Evolutionary conservation across 2,888 invertebrate genomes (phyloP), one percentile per base, ranked within the genome.

Genomic region (Polyommatus icarus): DNA sequence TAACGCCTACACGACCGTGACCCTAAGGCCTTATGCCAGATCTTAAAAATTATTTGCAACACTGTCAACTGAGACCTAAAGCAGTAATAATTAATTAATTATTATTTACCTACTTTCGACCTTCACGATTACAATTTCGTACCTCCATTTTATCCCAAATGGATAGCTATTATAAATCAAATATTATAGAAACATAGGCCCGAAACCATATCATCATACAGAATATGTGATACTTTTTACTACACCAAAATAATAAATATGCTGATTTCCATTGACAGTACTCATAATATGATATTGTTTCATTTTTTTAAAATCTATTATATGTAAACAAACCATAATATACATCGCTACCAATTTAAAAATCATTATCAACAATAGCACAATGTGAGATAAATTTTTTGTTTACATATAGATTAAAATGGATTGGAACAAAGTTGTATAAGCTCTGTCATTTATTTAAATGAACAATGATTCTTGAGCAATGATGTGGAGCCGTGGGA

Each of bases 401-500:
- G 46, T 59, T 20, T 59, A 20, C 18, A 46, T 54, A 18, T 54
- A 54, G 54, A 54, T 54, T 54, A 54, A 54, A 54, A 54, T 54
- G 54, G 18, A 54, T 59, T 6, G 5, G 8, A 59, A 20, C 59
- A 7, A 20, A 59, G 59, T 20, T 59, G 59, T 59, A 1, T 1
- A 54, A 1, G 54, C 15, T 59, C 59, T 59, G 7, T 15, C 20
- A 20, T 59, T 29, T 67, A 67, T 67, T 67, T 29, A 67, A 29
- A 67, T 67, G 67, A 29, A 67, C 67, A 67, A 67, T 67, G 61
- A 61, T 24, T 67, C 29, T 73, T 73, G 54, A 29, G 18, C 75
- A 75, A 54, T 75, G 50, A 54, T 50, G 75, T 75, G 54, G 3
- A 50, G 29, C 50, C 75, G 75, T 75, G 75, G 75, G 54, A 75